phyloP scores from a whole-genome alignment of 2,888 invertebrate genomes.

The Prionchulus punctatus region DNA sequence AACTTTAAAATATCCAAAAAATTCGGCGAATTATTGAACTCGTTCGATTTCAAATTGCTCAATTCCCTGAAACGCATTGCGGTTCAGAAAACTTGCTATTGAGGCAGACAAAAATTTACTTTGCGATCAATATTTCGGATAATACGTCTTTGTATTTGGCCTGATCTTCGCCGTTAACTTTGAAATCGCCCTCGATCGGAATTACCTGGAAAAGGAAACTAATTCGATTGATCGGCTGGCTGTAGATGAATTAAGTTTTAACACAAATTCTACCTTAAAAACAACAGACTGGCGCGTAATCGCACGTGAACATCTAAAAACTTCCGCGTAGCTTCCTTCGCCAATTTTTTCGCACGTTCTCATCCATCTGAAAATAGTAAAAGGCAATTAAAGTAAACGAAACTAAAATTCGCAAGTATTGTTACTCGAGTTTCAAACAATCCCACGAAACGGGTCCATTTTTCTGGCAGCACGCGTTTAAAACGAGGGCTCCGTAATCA shows the following conservation, averaged over 20 bases:
- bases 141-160: slow-evolving; percentile 71
- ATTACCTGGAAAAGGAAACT: too few relatives aligned
- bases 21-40: slow-evolving; percentile 47
- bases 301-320: slow-evolving; percentile 42
- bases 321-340: slow-evolving; percentile 89
- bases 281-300: slow-evolving; percentile 39
- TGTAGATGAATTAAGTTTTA: too few relatives aligned
- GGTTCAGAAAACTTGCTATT: slow-evolving; percentile 26
- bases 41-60: slow-evolving; percentile 35
- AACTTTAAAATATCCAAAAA: slow-evolving; percentile 52
- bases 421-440: too few relatives aligned
- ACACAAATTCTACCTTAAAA: too few relatives aligned
- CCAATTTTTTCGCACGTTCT: slow-evolving; percentile 57
- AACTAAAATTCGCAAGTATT: too few relatives aligned
- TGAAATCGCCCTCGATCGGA: slow-evolving; percentile 62
- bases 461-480: too few relatives aligned
- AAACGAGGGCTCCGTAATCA: too few relatives aligned
- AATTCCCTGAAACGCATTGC: not conserved
- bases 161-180: slow-evolving; percentile 72
- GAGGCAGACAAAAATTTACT: slow-evolving; percentile 39
- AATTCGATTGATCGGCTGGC: too few relatives aligned
- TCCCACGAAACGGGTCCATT: too few relatives aligned
- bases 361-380: too few relatives aligned
- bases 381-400: too few relatives aligned
- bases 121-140: slow-evolving; percentile 74